Base-by-base conservation (phyloP, 2,888 invertebrate species). In the Scaptomyza reducta region DNA sequence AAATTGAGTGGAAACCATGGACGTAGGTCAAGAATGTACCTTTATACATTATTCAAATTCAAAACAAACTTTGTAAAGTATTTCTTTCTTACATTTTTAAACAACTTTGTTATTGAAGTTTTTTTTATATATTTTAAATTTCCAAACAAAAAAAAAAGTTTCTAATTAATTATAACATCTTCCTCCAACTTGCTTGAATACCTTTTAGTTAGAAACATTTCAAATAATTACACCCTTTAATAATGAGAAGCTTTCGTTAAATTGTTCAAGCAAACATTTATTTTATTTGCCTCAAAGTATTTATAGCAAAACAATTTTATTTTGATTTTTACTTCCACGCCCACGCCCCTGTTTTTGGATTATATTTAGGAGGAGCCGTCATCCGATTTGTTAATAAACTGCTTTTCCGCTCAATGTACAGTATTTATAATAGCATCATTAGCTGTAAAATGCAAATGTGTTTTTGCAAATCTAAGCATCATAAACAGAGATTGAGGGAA, bases 331-430 rank as follows among this genome's bases (percentile, higher is more conserved):
- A 10, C 4, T 3, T 1, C 16, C 40, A 13, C 40, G 40, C 40
- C 16, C 5, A 16, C 38, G 38, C 38, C 9, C 3, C 2, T 38
- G 14, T 40, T 10, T 4, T 40, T 38, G 16, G 16, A 40, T 40
- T 10, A 14, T 40, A 40, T 13, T 16, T 16, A 16, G 3, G 6
- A 1, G 14, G 1, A 41, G 47, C 29, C 66, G 50, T 46, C 50
- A 50, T 13, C 10, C 40, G 35, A 11, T 35, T 59, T 45, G 72
- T 77, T 74, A 55, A 74, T 69, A 51, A 56, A 69, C 60, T 78
- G 53, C 50, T 53, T 41, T 42, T 38, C 50, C 44, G 16, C 53
- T 54, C 57, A 54, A 59, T 44, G 46, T 6, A n/a, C 40, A 10
- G 9, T n/a, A 47, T 53, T 55, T 11, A 35, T 35, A n/a, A 35